A percentile compares a stretch with the other conserved stretches of the same genome.
phyloP scores from a whole-genome alignment of 1,140 invertebrate species.

The Holotrichia oblita region DNA sequence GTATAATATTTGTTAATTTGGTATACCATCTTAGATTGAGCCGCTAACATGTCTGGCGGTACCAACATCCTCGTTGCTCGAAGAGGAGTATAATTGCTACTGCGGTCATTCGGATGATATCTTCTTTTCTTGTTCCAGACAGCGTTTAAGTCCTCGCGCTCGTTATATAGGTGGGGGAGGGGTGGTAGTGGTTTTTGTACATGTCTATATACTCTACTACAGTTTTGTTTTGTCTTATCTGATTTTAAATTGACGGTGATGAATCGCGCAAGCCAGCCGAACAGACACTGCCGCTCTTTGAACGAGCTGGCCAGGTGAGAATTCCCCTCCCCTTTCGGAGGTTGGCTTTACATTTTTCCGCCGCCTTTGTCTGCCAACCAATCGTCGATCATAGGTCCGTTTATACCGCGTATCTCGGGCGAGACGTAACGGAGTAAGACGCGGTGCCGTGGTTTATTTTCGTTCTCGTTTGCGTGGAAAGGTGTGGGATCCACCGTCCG shows the following conservation, averaged over 20 bases:
- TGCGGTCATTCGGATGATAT: constrained; percentile 55
- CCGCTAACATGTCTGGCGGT: constrained; percentile 87
- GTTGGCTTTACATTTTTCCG: constrained; percentile 45
- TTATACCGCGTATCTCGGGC: not conserved
- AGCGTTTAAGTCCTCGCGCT: not conserved
- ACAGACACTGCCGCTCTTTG: constrained; percentile 43
- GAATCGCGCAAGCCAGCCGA: constrained; percentile 41
- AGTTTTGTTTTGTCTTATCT: constrained; percentile 35
- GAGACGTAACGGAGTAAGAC: not conserved
- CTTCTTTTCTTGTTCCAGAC: constrained; percentile 48
- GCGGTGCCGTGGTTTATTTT: constrained; percentile 11
- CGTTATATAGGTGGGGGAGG: constrained; percentile 34
- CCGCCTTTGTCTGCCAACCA: constrained; percentile 44
- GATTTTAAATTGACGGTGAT: constrained; percentile 44
- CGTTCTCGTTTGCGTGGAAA: not conserved
- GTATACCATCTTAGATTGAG: constrained; percentile 89
- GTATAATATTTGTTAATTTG: constrained; percentile 95
- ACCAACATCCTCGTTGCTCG: constrained; percentile 72
- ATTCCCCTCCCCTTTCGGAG: constrained; percentile 47
- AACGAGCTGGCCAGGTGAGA: constrained; percentile 45
- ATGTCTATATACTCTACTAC: not conserved
- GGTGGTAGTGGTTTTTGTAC: constrained; percentile 20
- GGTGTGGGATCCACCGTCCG: not conserved
- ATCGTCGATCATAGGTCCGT: constrained; percentile 41
- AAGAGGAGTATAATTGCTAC: constrained; percentile 51